These are phyloP conservation scores for Cylindroiulus punctatus DNA, from an alignment of 2,888 invertebrate species.

Conservation along the genomic window DNA sequence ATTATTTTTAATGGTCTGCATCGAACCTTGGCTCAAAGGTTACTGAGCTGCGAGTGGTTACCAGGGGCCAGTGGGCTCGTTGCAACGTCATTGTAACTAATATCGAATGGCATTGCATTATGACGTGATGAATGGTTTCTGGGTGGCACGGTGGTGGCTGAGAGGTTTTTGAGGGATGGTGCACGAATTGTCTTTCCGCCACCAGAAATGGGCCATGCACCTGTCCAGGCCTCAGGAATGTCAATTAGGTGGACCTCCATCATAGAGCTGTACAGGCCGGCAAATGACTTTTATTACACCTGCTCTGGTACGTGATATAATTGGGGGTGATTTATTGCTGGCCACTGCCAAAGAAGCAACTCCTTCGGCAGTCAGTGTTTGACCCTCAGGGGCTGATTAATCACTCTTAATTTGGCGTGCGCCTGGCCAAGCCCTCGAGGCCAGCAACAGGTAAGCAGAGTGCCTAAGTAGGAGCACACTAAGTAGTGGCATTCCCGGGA, in stretches of 20 bases:
- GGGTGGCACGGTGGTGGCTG: neutral
- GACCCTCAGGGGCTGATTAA: constrained; percentile 30
- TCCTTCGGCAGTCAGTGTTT: neutral
- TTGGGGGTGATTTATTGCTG: constrained; percentile 7
- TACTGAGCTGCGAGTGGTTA: neutral
- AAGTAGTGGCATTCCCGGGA: neutral
- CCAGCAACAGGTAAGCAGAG: neutral
- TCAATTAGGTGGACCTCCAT: constrained; percentile 31
- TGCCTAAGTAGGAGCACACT: neutral
- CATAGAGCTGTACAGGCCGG: neutral
- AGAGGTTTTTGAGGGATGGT: neutral
- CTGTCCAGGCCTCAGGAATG: constrained; percentile 23
- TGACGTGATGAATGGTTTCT: constrained; percentile 28
- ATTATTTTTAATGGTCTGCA: constrained; percentile 27
- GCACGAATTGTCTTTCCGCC: neutral
- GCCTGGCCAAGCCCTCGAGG: neutral
- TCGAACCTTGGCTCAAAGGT: neutral
- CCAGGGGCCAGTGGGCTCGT: neutral
- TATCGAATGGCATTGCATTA: constrained; percentile 2
- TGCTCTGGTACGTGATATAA: neutral
- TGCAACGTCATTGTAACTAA: neutral
- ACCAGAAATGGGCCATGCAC: constrained; percentile 27
- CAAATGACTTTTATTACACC: constrained; percentile 47
- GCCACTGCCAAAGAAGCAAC: neutral
- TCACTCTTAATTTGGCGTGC: constrained; percentile 35